A percentile compares a stretch with the other conserved stretches of the same genome.
phyloP scores from a whole-genome alignment of 2,888 invertebrate genomes.

The Alentia gelatinosa region DNA sequence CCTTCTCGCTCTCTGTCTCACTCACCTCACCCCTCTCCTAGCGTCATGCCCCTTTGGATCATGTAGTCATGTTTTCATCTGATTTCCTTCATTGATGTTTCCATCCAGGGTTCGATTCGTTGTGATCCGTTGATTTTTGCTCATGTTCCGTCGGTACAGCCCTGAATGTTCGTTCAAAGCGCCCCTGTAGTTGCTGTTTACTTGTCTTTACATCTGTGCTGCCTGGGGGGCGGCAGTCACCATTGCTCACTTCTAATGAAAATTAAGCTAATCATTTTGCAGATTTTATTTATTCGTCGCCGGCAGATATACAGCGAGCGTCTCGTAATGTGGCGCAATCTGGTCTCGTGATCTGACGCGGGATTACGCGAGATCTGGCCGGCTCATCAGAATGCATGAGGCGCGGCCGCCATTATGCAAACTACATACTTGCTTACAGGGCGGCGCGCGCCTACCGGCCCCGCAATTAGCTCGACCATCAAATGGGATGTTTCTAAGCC shows the following conservation, averaged over 20 bases:
- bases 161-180: no score
- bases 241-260: slow-evolving; percentile 48
- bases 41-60: no score
- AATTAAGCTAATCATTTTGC: slow-evolving; percentile 54
- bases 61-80: no score
- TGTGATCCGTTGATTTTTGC: no score
- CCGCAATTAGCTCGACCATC: slow-evolving; percentile 55
- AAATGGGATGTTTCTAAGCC: slow-evolving; percentile 54
- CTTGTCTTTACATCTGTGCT: no score
- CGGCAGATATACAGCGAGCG: slow-evolving; percentile 26
- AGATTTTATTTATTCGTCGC: slow-evolving; percentile 46
- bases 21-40: no score
- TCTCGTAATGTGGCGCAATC: slow-evolving; percentile 35
- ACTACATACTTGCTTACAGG: slow-evolving; percentile 55
- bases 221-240: not conserved
- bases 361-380: slow-evolving; percentile 42
- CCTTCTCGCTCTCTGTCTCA: no score
- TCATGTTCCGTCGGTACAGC: no score
- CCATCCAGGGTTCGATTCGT: no score
- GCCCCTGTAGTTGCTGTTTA: no score
- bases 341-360: slow-evolving; percentile 18
- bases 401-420: slow-evolving; percentile 53
- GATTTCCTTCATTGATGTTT: no score
- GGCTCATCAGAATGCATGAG: slow-evolving; percentile 56
- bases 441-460: not conserved